Conservation (phyloP, 2,113 vertebrate species). For the Choloepus hoffmanni region DNA sequence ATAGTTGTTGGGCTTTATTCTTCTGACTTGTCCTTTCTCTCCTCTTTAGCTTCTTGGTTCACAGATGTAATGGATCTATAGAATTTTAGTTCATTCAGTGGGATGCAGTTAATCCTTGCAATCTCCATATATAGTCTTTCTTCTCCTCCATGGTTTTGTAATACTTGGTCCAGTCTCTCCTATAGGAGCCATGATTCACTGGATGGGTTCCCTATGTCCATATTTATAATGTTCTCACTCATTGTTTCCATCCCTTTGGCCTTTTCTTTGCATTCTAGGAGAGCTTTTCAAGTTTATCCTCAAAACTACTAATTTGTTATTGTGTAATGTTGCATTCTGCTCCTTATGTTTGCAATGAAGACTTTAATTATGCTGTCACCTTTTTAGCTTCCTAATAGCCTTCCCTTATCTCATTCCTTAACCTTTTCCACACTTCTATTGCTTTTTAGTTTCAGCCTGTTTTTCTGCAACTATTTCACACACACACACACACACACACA, state of each 20-base stretch:
- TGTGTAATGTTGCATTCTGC: neutral
- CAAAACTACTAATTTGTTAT: neutral
- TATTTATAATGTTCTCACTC: neutral
- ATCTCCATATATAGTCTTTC: neutral
- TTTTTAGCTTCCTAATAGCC: conserved; percentile 35
- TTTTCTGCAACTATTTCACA: neutral
- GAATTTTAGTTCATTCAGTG: neutral
- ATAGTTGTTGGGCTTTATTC: neutral
- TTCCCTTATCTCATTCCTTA: neutral
- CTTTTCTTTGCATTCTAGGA: neutral
- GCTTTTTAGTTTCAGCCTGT: neutral
- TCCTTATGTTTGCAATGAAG: neutral
- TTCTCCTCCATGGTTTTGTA: neutral
- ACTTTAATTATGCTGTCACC: conserved; percentile 25
- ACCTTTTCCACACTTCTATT: neutral
- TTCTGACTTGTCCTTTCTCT: neutral
- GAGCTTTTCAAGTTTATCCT: neutral
- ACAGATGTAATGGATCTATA: neutral
- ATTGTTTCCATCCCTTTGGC: neutral
- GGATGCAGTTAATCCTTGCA: neutral
- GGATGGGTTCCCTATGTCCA: neutral
- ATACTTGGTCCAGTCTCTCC: neutral
- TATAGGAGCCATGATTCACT: neutral
- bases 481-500: neutral
- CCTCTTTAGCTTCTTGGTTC: neutral